These are phyloP conservation scores for Loxodonta africana DNA, from an alignment of 2,113 vertebrate genomes.

Conservation along the genomic window DNA sequence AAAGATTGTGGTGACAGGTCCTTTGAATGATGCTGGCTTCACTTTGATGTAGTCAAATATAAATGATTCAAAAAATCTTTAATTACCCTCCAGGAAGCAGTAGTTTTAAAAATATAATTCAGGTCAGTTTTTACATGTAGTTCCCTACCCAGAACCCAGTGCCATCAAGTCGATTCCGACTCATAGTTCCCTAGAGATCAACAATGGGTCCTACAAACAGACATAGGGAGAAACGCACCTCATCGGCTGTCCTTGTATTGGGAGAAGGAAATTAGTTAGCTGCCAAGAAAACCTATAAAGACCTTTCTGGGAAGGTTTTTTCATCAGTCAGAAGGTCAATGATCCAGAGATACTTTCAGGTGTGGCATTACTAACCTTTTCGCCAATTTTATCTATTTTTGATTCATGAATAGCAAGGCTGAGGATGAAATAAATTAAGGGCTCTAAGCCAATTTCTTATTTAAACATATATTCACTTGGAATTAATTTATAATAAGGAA, in stretches of 20 bases:
- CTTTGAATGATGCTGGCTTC: background rate
- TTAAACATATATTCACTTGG: background rate
- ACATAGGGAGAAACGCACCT: background rate
- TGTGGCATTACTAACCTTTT: background rate
- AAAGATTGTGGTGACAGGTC: background rate
- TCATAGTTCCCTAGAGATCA: background rate
- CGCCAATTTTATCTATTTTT: background rate
- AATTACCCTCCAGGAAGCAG: background rate
- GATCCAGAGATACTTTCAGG: background rate
- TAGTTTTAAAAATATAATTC: constrained; percentile 9
- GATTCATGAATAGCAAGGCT: background rate
- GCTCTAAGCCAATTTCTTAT: background rate
- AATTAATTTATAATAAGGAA: constrained; percentile 31
- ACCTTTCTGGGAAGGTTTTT: background rate
- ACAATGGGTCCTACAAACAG: background rate
- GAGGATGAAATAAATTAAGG: background rate
- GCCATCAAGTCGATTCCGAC: background rate
- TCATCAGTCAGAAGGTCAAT: background rate
- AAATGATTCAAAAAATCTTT: constrained; percentile 6
- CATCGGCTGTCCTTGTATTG: background rate
- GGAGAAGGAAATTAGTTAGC: background rate
- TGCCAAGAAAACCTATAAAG: background rate
- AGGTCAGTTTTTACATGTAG: background rate
- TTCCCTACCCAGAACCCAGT: too few relatives aligned
- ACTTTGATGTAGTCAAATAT: background rate